phyloP scores from a whole-genome alignment of 2,888 invertebrate species.

The Horisme vitalbata region DNA sequence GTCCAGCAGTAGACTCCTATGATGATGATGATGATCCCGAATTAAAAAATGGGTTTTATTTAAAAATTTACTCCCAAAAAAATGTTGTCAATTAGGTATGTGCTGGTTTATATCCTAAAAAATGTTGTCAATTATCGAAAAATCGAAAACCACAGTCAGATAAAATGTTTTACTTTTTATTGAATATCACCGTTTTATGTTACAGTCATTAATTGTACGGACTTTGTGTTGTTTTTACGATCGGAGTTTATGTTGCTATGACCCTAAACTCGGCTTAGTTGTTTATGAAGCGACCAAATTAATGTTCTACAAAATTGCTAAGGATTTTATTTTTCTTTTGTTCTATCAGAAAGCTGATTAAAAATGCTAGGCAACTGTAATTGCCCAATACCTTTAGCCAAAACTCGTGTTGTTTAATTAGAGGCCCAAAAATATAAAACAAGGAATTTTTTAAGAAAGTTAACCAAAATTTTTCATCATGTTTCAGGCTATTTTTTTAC shows the following conservation, averaged over 20 bases:
- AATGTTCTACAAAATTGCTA: constrained; percentile 46
- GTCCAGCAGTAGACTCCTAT: too few relatives aligned
- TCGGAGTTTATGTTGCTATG: constrained; percentile 52
- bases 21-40: too few relatives aligned
- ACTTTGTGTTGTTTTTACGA: constrained; percentile 56
- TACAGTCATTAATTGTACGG: constrained; percentile 50
- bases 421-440: too few relatives aligned
- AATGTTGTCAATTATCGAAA: constrained; percentile 11
- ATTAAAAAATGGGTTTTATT: too few relatives aligned
- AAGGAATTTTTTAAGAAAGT: constrained; percentile 12
- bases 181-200: constrained; percentile 44
- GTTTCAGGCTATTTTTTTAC: constrained; percentile 2
- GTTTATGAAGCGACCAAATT: constrained; percentile 53
- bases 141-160: constrained; percentile 24
- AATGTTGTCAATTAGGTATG: too few relatives aligned
- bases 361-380: constrained; percentile 27
- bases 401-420: constrained; percentile 26
- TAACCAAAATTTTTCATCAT: not conserved
- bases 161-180: constrained; percentile 43
- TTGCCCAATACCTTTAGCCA: constrained; percentile 22
- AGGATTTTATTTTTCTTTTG: constrained; percentile 20
- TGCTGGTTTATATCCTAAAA: too few relatives aligned
- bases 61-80: too few relatives aligned
- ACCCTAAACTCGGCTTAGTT: constrained; percentile 50
- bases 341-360: constrained; percentile 27